These are phyloP conservation scores for Cyclophora punctaria DNA, from an alignment of 2,888 invertebrate species.

Conservation along the genomic window DNA sequence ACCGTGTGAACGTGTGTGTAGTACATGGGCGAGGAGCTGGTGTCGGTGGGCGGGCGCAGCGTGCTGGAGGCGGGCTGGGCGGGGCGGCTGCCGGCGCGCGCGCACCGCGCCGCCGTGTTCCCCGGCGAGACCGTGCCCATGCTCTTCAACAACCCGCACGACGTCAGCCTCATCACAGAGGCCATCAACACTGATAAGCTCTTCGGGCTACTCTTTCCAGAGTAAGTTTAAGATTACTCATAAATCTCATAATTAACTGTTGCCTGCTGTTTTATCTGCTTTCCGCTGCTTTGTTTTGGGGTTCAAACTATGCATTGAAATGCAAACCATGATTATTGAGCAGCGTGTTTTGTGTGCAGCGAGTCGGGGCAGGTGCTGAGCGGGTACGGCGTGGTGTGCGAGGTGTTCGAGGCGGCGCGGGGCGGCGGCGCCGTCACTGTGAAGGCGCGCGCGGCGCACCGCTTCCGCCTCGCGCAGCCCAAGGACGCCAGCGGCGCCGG, in stretches of 20 bases:
- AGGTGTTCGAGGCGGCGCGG: slow-evolving; percentile 49
- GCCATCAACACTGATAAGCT: slow-evolving; percentile 43
- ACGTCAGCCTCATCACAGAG: slow-evolving; percentile 29
- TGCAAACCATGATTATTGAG: too few species aligned
- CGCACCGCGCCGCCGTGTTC: slow-evolving; percentile 56
- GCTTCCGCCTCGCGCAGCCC: slow-evolving; percentile 41
- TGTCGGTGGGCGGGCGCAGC: slow-evolving; percentile 40
- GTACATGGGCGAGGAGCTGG: slow-evolving; percentile 56
- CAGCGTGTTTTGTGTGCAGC: slow-evolving; percentile 22
- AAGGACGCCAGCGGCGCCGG: slow-evolving; percentile 7
- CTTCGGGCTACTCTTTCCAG: slow-evolving; percentile 59
- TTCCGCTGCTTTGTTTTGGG: not conserved
- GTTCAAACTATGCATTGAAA: not conserved
- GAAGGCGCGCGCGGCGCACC: slow-evolving; percentile 59
- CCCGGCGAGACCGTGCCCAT: slow-evolving; percentile 68
- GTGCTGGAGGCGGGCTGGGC: slow-evolving; percentile 60
- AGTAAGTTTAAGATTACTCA: slow-evolving; percentile 30
- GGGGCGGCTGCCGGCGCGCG: slow-evolving; percentile 45
- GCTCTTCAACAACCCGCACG: slow-evolving; percentile 40
- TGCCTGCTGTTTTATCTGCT: too few species aligned
- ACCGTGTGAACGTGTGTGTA: slow-evolving; percentile 19
- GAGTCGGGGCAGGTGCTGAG: slow-evolving; percentile 38
- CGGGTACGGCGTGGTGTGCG: slow-evolving; percentile 65
- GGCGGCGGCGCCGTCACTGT: slow-evolving; percentile 28
- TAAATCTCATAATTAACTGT: not conserved